These are phyloP conservation scores for Berghia stephanieae DNA, from an alignment of 1,140 invertebrate species.

Conservation along the genomic window DNA sequence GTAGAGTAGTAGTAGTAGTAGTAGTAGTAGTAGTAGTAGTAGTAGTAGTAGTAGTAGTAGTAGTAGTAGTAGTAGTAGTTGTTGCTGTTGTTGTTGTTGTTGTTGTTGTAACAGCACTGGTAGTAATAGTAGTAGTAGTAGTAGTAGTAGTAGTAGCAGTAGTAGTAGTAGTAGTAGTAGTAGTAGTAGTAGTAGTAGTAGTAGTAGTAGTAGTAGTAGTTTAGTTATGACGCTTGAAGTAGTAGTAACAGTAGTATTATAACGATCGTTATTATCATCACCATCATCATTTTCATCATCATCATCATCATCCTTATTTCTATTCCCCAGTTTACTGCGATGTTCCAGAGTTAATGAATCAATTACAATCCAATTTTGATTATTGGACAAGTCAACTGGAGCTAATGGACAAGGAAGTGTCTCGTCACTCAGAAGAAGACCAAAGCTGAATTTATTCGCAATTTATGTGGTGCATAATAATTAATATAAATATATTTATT, in stretches of 20 bases:
- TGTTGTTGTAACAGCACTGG: neutral
- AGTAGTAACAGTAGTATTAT: neutral
- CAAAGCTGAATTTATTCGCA: no score
- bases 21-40: slow-evolving; percentile 16
- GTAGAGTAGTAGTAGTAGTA: no score
- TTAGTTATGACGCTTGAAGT: neutral
- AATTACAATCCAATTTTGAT: slow-evolving; percentile 86
- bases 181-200: neutral
- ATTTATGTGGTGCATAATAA: no score
- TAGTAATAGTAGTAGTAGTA: neutral
- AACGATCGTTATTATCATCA: neutral
- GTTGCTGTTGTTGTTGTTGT: no score
- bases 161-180: neutral
- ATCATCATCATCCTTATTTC: no score
- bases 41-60: neutral
- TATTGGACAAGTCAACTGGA: slow-evolving; percentile 83
- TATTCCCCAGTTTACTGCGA: slow-evolving; percentile 83
- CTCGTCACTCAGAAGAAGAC: no score
- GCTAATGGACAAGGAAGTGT: slow-evolving; percentile 20
- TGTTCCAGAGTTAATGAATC: slow-evolving; percentile 85
- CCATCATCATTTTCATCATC: neutral
- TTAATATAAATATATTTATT: no score
- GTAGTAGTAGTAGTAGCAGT: neutral
- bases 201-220: neutral
- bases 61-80: neutral